Conservation (phyloP, 2,888 invertebrate species). For the Tipula unca region DNA sequence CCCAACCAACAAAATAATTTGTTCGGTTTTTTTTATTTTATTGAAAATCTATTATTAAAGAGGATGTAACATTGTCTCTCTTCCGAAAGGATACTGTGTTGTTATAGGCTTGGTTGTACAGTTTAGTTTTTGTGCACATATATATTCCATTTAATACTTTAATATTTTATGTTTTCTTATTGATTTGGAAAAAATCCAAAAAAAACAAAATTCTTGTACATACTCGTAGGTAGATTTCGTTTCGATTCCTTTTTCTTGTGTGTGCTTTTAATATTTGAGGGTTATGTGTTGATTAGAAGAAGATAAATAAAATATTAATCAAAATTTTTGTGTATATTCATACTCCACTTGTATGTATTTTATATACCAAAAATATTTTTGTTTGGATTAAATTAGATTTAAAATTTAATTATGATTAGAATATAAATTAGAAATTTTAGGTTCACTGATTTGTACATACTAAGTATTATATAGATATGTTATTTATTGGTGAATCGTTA, state of each 20-base stretch:
- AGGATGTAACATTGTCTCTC: neutral
- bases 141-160: neutral
- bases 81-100: neutral
- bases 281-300: neutral
- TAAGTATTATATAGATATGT: neutral
- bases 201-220: neutral
- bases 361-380: no score
- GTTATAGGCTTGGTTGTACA: neutral
- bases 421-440: neutral
- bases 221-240: neutral
- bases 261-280: neutral
- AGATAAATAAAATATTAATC: neutral
- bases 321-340: neutral
- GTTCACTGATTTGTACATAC: no score
- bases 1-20: neutral
- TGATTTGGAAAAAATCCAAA: neutral
- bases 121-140: neutral
- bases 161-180: neutral
- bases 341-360: no score
- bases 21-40: neutral
- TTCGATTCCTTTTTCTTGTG: neutral
- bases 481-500: neutral
- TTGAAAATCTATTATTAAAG: conserved; percentile 8
- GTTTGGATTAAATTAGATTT: neutral
- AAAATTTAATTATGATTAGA: neutral